Percentiles rank a stretch among this genome's conserved stretches.
Evolutionary conservation across 2,888 invertebrate genomes (phyloP).

Genomic region (Leuctra nigra): DNA sequence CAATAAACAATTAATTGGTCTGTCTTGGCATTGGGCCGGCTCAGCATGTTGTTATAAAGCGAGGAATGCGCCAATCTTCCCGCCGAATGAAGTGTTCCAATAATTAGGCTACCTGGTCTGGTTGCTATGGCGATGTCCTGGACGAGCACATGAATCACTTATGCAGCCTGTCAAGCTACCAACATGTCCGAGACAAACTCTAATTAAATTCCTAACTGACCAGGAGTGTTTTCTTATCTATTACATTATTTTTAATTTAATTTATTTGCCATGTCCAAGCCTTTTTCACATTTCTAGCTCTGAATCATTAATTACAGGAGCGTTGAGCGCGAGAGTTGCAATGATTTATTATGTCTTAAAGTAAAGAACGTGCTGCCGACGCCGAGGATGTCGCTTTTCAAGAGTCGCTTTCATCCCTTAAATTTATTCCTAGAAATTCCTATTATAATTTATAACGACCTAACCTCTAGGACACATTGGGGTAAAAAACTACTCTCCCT

Average conservation of each 20-base stretch:
- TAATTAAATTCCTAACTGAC: conserved; percentile 13
- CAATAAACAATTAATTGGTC: no score
- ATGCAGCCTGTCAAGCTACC: no score
- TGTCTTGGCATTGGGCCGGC: no score
- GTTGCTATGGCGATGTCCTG: no score
- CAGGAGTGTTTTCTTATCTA: conserved; percentile 11
- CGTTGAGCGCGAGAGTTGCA: not conserved
- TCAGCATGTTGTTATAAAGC: no score
- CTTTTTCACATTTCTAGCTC: conserved; percentile 4
- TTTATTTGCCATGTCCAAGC: conserved; percentile 12
- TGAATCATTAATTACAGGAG: conserved; percentile 6
- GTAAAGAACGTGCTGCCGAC: not conserved
- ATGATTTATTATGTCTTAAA: conserved; percentile 3
- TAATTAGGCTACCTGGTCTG: no score
- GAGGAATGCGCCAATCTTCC: no score
- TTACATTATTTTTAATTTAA: conserved; percentile 7
- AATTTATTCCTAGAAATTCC: conserved; percentile 1
- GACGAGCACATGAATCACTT: no score
- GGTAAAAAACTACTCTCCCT: not conserved
- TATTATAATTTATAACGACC: not conserved
- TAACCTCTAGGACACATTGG: not conserved
- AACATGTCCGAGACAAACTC: no score
- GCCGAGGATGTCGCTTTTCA: not conserved
- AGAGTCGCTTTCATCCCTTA: not conserved
- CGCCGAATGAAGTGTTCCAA: no score